phyloP scores from a whole-genome alignment of 1,140 invertebrate species.

The Tetraneura akinire region DNA sequence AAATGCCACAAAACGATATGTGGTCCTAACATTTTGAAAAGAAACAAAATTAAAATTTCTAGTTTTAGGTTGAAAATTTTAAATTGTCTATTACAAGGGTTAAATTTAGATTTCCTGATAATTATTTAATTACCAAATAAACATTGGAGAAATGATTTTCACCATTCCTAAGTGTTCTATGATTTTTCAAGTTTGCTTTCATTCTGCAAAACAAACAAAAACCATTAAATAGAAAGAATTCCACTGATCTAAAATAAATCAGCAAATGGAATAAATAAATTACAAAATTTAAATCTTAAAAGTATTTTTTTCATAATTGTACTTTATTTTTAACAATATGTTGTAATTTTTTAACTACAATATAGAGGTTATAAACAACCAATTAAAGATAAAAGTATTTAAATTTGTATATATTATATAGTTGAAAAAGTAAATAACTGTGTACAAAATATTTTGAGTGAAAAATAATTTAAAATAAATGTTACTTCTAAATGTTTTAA shows the following conservation, averaged over 20 bases:
- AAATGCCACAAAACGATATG: constrained; percentile 26
- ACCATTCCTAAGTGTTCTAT: constrained; percentile 39
- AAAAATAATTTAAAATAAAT: constrained; percentile 45
- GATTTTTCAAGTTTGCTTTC: constrained; percentile 43
- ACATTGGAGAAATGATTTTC: constrained; percentile 34
- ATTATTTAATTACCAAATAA: constrained; percentile 49
- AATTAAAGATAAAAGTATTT: constrained; percentile 32
- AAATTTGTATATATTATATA: constrained; percentile 14
- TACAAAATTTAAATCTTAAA: constrained; percentile 30
- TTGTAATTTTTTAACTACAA: constrained; percentile 47
- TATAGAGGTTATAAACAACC: constrained; percentile 27
- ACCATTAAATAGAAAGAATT: constrained; percentile 32
- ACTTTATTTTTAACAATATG: constrained; percentile 50
- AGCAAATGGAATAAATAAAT: constrained; percentile 27
- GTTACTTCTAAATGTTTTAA: constrained; percentile 40
- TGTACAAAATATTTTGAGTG: constrained; percentile 44
- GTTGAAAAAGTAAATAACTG: constrained; percentile 32
- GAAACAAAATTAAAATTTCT: not conserved
- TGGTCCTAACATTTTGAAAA: not conserved
- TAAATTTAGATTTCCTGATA: constrained; percentile 34
- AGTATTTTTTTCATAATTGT: constrained; percentile 38
- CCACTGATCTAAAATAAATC: not conserved
- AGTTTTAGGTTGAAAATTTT: not conserved
- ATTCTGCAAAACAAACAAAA: constrained; percentile 50
- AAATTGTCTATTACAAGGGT: not conserved